Evolutionary conservation across 2,113 vertebrate genomes (phyloP), one percentile per base, ranked within the genome.

Genomic region (Gallinago paraguaiae): DNA sequence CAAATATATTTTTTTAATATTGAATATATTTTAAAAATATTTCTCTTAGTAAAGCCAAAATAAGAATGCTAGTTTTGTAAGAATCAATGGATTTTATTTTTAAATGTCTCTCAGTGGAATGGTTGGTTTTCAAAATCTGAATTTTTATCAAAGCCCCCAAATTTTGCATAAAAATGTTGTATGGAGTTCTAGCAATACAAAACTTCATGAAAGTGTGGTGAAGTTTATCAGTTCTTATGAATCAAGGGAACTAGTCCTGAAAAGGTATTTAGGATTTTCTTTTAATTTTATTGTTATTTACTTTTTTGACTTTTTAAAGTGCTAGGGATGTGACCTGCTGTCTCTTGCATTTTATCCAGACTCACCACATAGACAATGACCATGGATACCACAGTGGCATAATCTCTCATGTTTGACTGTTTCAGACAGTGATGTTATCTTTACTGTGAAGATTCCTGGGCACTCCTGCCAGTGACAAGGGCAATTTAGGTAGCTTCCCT

Each of bases 301-400:
- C 6, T 14, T 67, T 63, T 87, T 86, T 41, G 0, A 5, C 9
- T 85, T 72, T 82, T 50, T 70, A 10, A 86, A 69, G 16, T 86
- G 13, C 10, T 72, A 50, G 7, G 4, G 9, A 10, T 91, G 25
- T 43, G 15, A 75, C n/a, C 22, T 71, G 2, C 33, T 51, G 4
- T 33, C 54, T 85, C 14, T 70, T 70, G 13, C 5, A 10, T 57
- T 67, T 46, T 83, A 45, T 33, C 14, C 4, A 9, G 51, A 54
- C 25, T 86, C 14, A 17, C 1, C 18, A 65, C 2, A 22, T 31
- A 54, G 86, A 70, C 30, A 67, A 60, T 16, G 57, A n/a, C 8
- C 0, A 0, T 65, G n/a, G 25, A 13, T 76, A 56, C 7, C 7
- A 54, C 17, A 45, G 17, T 15, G 17, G 3, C 5, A 27, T 28